These are phyloP conservation scores for Stictonetta naevosa DNA, from an alignment of 2,113 vertebrate genomes.

Conservation along the genomic window DNA sequence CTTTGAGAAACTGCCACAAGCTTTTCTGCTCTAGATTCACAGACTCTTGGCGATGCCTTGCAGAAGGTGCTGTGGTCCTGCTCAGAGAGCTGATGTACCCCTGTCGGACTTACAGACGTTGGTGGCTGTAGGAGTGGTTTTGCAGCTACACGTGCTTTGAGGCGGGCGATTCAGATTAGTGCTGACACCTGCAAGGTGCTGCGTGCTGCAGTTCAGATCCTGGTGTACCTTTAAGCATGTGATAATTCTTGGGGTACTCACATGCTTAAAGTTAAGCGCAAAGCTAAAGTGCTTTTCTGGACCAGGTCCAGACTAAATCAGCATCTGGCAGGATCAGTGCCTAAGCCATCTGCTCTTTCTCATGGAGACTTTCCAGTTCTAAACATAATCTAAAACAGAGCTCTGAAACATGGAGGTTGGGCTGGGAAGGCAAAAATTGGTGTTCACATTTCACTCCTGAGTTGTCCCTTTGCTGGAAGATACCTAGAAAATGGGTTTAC, in stretches of 20 bases:
- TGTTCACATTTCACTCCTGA: neutral
- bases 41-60: neutral
- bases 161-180: neutral
- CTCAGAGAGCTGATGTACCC: neutral
- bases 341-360: slow-evolving; percentile 58
- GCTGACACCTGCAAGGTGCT: neutral
- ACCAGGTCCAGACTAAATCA: slow-evolving; percentile 25
- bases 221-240: neutral
- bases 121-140: neutral
- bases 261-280: neutral
- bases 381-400: slow-evolving; percentile 49
- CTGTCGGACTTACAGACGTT: neutral
- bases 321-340: slow-evolving; percentile 56
- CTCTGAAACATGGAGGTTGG: neutral
- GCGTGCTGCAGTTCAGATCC: neutral
- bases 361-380: slow-evolving; percentile 54
- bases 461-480: neutral
- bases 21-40: neutral
- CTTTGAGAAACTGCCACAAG: neutral
- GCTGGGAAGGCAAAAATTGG: neutral
- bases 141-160: neutral
- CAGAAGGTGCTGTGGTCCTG: neutral
- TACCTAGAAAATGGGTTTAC: slow-evolving; percentile 10
- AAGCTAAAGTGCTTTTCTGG: slow-evolving; percentile 45
- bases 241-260: neutral